phyloP scores from a whole-genome alignment of 2,113 vertebrate species.

The Xiphophorus couchianus region DNA sequence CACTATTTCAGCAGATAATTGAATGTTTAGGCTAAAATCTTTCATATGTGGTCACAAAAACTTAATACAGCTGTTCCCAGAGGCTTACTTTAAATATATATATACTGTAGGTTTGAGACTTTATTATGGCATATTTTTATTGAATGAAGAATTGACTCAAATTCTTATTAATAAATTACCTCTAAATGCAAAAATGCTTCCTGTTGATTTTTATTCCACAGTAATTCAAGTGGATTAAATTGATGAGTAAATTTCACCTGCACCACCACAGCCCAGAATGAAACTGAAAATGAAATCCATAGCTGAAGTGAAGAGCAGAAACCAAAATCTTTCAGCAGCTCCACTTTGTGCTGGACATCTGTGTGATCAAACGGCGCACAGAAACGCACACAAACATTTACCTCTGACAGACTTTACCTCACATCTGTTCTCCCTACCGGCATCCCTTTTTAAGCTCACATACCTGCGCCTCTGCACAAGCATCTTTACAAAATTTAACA shows the following conservation, averaged over 20 bases:
- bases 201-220: background rate
- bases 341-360: background rate
- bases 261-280: background rate
- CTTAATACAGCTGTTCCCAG: too few species aligned
- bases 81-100: too few species aligned
- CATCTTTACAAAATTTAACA: constrained; percentile 13
- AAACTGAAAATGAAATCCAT: background rate
- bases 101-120: too few species aligned
- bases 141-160: background rate
- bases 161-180: background rate
- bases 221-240: background rate
- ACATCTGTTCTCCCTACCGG: background rate
- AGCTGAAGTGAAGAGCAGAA: background rate
- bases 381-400: background rate
- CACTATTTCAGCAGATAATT: too few species aligned
- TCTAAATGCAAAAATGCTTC: background rate
- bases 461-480: background rate
- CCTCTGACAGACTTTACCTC: background rate
- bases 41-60: too few species aligned
- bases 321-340: background rate
- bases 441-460: background rate
- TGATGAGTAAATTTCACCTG: background rate
- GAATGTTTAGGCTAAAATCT: too few species aligned
- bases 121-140: background rate
- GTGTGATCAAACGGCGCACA: background rate